Evolutionary conservation across 1,140 invertebrate species (phyloP).

Genomic region (Bombus ignitus): DNA sequence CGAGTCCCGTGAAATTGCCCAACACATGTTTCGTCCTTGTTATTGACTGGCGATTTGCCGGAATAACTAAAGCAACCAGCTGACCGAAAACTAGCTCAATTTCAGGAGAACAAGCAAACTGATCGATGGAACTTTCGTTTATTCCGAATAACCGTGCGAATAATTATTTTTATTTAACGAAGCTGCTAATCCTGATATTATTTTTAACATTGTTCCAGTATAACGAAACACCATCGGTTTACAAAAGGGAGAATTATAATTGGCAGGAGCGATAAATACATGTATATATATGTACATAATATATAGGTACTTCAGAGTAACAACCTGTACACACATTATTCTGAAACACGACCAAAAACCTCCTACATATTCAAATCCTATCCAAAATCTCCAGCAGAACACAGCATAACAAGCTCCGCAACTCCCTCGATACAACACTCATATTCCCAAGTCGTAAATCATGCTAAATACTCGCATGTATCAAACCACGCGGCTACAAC

Average conservation of each 20-base stretch:
- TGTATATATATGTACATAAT: no score
- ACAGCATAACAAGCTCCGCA: neutral
- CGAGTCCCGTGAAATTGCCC: constrained; percentile 59
- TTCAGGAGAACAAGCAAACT: constrained; percentile 3
- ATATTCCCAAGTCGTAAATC: neutral
- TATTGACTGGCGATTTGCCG: constrained; percentile 69
- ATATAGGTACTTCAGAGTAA: neutral
- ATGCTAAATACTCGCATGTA: constrained; percentile 2
- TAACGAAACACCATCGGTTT: neutral
- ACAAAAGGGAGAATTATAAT: no score
- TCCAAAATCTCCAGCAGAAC: neutral
- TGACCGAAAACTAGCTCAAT: constrained; percentile 6
- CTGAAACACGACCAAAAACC: neutral
- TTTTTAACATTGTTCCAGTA: neutral
- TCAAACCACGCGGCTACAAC: neutral
- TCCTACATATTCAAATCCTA: neutral
- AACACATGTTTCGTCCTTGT: constrained; percentile 68
- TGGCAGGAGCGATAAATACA: no score
- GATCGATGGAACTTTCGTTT: neutral
- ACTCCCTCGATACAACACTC: neutral
- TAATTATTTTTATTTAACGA: neutral
- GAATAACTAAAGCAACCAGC: neutral
- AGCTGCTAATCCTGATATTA: neutral
- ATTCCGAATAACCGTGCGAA: neutral
- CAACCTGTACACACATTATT: neutral